phyloP scores from a whole-genome alignment of 2,113 vertebrate species.

The Sula dactylatra region DNA sequence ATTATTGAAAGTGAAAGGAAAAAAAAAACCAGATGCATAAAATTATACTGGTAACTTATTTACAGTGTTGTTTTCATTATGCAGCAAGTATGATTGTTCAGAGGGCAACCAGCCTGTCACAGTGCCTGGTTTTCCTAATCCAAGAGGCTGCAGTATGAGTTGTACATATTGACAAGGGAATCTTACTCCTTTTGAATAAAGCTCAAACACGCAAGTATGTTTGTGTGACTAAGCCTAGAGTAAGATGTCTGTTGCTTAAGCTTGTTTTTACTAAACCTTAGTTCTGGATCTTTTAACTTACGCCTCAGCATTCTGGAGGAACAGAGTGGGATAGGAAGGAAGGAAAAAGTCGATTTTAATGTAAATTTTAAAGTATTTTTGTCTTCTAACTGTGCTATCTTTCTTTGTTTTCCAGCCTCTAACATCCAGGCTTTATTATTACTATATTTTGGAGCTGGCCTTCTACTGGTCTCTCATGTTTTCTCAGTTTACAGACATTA shows the following conservation, averaged over 20 bases:
- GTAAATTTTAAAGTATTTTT: background rate
- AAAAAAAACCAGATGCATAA: background rate
- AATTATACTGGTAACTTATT: background rate
- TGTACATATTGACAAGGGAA: background rate
- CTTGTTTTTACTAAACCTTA: background rate
- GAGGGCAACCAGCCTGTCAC: background rate
- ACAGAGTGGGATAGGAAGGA: background rate
- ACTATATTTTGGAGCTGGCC: conserved; percentile 90
- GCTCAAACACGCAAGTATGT: background rate
- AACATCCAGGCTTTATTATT: conserved; percentile 85
- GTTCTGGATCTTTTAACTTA: background rate
- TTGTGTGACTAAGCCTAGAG: background rate
- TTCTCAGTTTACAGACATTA: conserved; percentile 98
- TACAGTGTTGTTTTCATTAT: background rate
- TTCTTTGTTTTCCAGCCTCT: conserved; percentile 80
- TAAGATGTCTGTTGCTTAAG: background rate
- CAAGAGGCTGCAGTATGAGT: background rate
- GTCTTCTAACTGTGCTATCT: conserved; percentile 21
- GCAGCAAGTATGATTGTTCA: background rate
- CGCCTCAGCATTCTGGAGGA: background rate
- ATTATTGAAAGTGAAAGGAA: background rate
- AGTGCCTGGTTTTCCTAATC: background rate
- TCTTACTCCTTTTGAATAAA: background rate
- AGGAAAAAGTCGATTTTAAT: background rate
- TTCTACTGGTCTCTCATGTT: conserved; percentile 99